Conservation (phyloP, 1,140 invertebrate genomes). For the Drosophila busckii region DNA sequence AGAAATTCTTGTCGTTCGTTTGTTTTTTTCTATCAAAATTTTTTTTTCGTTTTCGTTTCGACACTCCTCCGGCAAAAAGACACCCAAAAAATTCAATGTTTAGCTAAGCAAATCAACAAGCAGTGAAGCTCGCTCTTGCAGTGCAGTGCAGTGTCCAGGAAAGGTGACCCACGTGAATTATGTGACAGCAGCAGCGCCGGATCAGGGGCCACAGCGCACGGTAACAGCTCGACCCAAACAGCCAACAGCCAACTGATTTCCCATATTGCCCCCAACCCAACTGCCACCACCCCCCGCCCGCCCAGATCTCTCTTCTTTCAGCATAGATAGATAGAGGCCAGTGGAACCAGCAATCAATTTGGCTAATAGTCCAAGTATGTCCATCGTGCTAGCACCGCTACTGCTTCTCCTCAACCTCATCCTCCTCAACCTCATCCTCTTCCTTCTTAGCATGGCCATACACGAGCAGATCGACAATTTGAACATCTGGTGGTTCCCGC, state of each 20-base stretch:
- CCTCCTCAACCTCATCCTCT: neutral
- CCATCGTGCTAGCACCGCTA: neutral
- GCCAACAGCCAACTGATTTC: too few relatives aligned
- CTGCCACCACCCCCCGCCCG: too few relatives aligned
- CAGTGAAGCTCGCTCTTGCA: slow-evolving; percentile 31
- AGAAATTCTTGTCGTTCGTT: slow-evolving; percentile 58
- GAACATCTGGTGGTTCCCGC: slow-evolving; percentile 77
- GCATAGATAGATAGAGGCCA: too few relatives aligned
- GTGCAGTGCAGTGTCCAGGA: slow-evolving; percentile 55
- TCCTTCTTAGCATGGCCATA: slow-evolving; percentile 66
- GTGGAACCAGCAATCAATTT: too few relatives aligned
- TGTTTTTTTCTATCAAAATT: slow-evolving; percentile 56
- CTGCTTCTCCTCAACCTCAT: neutral
- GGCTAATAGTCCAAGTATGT: too few relatives aligned
- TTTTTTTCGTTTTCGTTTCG: slow-evolving; percentile 33
- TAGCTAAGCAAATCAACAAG: slow-evolving; percentile 31
- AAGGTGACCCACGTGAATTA: slow-evolving; percentile 42
- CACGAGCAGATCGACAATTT: slow-evolving; percentile 70
- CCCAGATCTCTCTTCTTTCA: too few relatives aligned
- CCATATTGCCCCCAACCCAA: too few relatives aligned
- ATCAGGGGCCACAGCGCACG: slow-evolving; percentile 34
- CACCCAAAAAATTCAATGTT: slow-evolving; percentile 67
- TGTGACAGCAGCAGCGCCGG: slow-evolving; percentile 41
- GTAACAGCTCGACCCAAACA: too few relatives aligned
- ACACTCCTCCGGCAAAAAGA: slow-evolving; percentile 49